These are phyloP conservation scores for Halictus ligatus DNA, from an alignment of 2,888 invertebrate species.

Conservation along the genomic window DNA sequence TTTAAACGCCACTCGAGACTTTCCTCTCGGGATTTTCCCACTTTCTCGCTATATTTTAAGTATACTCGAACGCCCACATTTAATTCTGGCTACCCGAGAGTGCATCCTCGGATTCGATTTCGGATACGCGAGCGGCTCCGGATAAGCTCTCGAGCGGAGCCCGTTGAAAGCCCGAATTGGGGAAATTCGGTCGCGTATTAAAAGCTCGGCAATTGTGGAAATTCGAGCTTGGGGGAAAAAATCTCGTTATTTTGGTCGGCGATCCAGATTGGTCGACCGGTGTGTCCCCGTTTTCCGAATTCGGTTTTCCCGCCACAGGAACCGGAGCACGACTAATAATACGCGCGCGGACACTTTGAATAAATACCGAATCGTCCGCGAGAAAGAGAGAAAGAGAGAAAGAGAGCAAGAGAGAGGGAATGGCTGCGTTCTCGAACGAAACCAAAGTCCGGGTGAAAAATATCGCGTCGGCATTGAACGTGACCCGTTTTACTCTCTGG, in stretches of 20 bases:
- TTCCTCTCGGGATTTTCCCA: background rate
- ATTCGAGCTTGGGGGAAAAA: background rate
- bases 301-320: background rate
- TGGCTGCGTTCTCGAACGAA: background rate
- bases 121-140: background rate
- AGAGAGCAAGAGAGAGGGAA: no score
- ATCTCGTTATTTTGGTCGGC: background rate
- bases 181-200: background rate
- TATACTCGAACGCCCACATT: background rate
- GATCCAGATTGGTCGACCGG: background rate
- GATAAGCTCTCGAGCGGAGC: background rate
- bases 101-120: background rate
- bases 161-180: background rate
- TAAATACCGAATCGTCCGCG: background rate
- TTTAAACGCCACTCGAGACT: background rate
- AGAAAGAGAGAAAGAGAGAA: background rate
- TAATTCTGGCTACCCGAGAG: background rate
- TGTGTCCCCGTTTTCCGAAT: background rate
- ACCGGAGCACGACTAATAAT: background rate
- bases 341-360: background rate
- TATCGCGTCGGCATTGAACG: constrained; percentile 69
- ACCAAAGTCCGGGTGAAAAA: constrained; percentile 38
- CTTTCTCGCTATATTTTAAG: background rate
- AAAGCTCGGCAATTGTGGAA: background rate
- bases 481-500: constrained; percentile 65